Base-by-base conservation (phyloP, 1,140 invertebrate genomes). In the Paralvinella palmiformis region DNA sequence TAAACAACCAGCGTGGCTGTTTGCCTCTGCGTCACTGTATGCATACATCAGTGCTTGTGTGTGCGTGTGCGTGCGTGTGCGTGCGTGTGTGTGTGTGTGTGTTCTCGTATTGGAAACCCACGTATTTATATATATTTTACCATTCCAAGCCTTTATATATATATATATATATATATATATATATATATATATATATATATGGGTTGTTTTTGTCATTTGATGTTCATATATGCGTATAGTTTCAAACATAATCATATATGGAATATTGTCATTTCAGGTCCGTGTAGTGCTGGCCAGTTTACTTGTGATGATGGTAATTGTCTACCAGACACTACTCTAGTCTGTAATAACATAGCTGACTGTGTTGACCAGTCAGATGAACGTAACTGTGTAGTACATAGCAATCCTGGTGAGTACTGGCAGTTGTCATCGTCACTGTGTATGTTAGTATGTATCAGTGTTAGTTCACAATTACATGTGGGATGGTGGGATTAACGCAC, bases 371-470 rank as follows among this genome's bases (percentile, higher is more conserved):
- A 29, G 5, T 52, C 48, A 22, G 48, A 52, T 29, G 48, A 52
- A 52, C 24, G 24, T 29, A 29, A 52, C 48, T 52, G 48, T 52
- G n/a, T n/a, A n/a, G n/a, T n/a, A n/a, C n/a, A n/a, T n/a, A n/a
- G n/a, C n/a, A n/a, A n/a, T n/a, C n/a, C n/a, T n/a, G n/a, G n/a
- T n/a, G n/a, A n/a, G n/a, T n/a, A n/a, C n/a, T n/a, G n/a, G n/a
- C n/a, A n/a, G n/a, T n/a, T n/a, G n/a, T n/a, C n/a, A n/a, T n/a
- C n/a, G n/a, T n/a, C n/a, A n/a, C n/a, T n/a, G n/a, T n/a, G n/a
- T n/a, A n/a, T n/a, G n/a, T n/a, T n/a, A n/a, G n/a, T n/a, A n/a
- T n/a, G n/a, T n/a, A n/a, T n/a, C n/a, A n/a, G n/a, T n/a, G n/a
- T n/a, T n/a, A n/a, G n/a, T n/a, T n/a, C n/a, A n/a, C n/a, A n/a